A percentile compares a stretch with the other conserved stretches of the same genome.
These are phyloP conservation scores for Geothlypis trichas DNA, from an alignment of 2,113 vertebrate genomes.

Conservation along the genomic window DNA sequence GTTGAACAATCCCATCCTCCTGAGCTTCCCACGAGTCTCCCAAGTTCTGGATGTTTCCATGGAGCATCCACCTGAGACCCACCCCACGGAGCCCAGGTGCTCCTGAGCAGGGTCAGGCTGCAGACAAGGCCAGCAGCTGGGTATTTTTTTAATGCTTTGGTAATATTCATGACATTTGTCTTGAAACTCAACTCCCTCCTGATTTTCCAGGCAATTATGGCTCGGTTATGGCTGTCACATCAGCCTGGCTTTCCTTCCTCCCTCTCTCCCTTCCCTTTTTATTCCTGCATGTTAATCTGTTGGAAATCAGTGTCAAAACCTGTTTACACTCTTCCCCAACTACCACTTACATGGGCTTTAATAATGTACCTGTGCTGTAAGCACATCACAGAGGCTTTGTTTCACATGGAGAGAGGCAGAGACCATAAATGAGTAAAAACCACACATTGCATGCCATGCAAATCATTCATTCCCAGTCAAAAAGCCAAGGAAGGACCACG, in stretches of 20 bases:
- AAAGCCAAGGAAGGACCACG: background rate
- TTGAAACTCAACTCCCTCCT: background rate
- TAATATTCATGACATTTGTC: background rate
- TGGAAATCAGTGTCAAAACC: constrained; percentile 33
- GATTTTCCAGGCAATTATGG: constrained; percentile 26
- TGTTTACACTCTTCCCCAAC: constrained; percentile 2
- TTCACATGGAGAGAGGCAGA: background rate
- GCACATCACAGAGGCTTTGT: background rate
- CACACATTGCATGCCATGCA: background rate
- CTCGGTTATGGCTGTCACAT: background rate
- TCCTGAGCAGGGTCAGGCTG: background rate
- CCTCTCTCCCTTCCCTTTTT: background rate
- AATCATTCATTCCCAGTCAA: background rate
- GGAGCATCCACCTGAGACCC: rapidly evolving
- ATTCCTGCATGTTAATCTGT: background rate
- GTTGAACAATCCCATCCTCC: background rate
- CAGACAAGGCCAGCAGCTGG: background rate
- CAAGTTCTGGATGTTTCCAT: background rate
- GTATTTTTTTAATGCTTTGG: background rate
- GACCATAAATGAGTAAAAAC: background rate
- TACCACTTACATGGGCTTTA: background rate
- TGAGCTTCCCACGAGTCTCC: background rate
- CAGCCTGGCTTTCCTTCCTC: background rate
- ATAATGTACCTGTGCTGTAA: background rate
- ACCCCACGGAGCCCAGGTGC: rapidly evolving